Percentiles rank a stretch among this genome's conserved stretches.
phyloP scores from a whole-genome alignment of 2,797 vertebrate genomes.

The Emys orbicularis region DNA sequence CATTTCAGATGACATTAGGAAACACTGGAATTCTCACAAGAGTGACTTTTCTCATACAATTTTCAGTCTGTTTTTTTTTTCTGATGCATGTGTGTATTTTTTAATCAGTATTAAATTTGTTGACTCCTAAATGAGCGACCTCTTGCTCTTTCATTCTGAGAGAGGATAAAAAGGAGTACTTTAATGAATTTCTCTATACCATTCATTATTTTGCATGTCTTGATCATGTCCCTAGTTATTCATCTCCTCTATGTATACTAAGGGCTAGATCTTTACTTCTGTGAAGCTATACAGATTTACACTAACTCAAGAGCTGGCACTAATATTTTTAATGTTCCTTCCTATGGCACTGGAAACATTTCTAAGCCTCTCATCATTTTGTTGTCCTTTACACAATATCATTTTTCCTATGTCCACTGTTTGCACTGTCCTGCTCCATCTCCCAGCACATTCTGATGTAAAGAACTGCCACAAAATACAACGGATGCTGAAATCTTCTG shows the following conservation, averaged over 20 bases:
- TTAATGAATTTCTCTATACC: neutral
- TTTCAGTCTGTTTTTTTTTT: constrained; percentile 15
- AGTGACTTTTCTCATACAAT: neutral
- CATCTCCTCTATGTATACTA: rapidly evolving
- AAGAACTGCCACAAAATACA: too few species aligned
- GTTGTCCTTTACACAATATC: neutral
- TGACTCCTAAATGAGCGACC: neutral
- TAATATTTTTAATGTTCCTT: neutral
- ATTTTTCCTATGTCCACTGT: neutral
- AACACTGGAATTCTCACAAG: neutral
- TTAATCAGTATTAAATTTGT: neutral
- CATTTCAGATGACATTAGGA: neutral
- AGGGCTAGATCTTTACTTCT: neutral
- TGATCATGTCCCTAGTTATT: neutral
- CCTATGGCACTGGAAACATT: neutral
- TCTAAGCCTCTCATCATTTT: neutral
- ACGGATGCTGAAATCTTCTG: too few species aligned
- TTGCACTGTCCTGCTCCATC: neutral
- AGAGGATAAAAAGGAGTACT: neutral
- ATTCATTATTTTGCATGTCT: neutral
- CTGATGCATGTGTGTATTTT: neutral
- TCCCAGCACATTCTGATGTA: neutral
- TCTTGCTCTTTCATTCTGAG: neutral
- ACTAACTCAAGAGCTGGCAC: neutral
- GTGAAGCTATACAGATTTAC: neutral